A percentile compares a stretch with the other conserved stretches of the same genome.
Conservation (phyloP, 2,797 vertebrate genomes). For the Epinephelus malabaricus region DNA sequence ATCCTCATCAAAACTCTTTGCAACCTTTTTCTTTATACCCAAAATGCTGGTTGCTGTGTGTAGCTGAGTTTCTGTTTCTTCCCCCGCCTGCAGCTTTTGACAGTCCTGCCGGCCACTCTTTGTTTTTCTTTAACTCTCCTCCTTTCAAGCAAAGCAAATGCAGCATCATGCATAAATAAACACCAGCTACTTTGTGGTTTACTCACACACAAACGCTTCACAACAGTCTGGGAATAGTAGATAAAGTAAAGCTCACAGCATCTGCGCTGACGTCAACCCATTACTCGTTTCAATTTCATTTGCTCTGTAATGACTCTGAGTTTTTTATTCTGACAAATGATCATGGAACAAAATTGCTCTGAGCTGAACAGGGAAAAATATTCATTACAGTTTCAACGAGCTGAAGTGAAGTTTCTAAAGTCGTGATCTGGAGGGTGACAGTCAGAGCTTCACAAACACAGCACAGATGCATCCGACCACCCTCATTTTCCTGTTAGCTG, state of each 20-base stretch:
- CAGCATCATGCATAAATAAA: conserved; percentile 55
- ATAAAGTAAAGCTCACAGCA: conserved; percentile 61
- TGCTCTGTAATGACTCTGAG: conserved; percentile 23
- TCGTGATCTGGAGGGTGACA: background rate
- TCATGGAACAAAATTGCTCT: background rate
- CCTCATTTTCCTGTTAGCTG: conserved; percentile 11
- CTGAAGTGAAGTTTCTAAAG: conserved; percentile 4
- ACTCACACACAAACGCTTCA: conserved; percentile 27
- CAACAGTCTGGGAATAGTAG: conserved; percentile 37
- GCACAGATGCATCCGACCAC: background rate
- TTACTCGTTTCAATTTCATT: conserved; percentile 21
- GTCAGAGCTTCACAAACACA: conserved; percentile 1
- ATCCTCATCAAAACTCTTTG: background rate
- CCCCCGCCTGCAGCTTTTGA: conserved; percentile 21
- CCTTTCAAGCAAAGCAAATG: conserved; percentile 46
- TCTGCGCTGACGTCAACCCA: conserved; percentile 18
- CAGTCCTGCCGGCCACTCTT: conserved; percentile 19
- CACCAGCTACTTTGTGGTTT: conserved; percentile 30
- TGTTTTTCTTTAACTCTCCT: conserved; percentile 36
- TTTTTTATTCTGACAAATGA: conserved; percentile 16
- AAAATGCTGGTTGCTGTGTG: background rate
- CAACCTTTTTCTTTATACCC: background rate
- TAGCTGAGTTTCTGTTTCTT: conserved; percentile 13
- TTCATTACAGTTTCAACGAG: background rate
- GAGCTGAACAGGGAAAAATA: background rate